Conservation (phyloP, 2,113 vertebrate species). For the Pipra filicauda region DNA sequence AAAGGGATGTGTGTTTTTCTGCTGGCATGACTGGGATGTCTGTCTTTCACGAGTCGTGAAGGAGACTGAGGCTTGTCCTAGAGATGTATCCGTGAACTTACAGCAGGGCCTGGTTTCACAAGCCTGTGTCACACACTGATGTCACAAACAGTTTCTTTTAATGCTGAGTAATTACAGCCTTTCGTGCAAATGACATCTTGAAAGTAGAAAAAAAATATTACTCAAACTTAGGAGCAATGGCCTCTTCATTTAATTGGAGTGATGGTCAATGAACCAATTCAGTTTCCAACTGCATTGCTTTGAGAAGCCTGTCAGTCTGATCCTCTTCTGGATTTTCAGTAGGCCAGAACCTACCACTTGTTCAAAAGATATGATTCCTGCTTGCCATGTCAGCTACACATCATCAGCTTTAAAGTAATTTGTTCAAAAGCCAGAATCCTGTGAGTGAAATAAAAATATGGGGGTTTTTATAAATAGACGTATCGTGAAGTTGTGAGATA, state of each 20-base stretch:
- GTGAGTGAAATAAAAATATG: not conserved
- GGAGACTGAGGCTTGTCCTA: not conserved
- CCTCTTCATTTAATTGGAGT: not conserved
- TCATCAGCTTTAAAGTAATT: not conserved
- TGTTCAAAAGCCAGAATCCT: not conserved
- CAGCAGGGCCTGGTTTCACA: not conserved
- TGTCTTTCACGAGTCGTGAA: not conserved
- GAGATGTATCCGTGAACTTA: not conserved
- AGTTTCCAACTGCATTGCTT: not conserved
- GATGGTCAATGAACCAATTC: not conserved
- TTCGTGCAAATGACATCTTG: not conserved
- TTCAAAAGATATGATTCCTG: not conserved
- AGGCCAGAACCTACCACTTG: not conserved
- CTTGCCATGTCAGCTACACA: not conserved
- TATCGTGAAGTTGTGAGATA: too few relatives aligned
- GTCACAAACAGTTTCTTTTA: not conserved
- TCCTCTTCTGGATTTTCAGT: not conserved
- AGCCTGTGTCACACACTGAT: not conserved
- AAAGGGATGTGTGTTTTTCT: not conserved
- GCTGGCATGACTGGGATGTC: not conserved
- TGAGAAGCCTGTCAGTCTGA: not conserved
- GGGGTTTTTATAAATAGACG: too few relatives aligned
- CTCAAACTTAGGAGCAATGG: not conserved
- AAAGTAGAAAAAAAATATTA: not conserved
- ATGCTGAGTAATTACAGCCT: not conserved